Conservation (phyloP, 2,113 vertebrate species). For the Pongo abelii region DNA sequence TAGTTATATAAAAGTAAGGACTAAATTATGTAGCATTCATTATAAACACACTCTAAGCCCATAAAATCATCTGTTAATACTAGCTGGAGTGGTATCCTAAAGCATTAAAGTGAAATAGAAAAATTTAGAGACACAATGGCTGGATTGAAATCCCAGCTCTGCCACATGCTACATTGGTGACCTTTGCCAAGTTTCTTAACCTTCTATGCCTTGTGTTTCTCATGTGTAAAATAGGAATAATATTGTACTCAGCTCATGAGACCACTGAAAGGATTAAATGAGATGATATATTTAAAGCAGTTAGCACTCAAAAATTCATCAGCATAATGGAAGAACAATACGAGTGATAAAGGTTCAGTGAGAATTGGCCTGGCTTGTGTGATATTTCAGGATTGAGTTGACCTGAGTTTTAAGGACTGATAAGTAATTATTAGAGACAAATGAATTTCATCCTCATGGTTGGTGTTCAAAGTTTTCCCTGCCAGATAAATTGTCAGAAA, state of each 20-base stretch:
- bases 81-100: background rate
- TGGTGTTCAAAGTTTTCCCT: background rate
- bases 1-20: background rate
- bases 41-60: background rate
- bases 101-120: background rate
- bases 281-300: background rate
- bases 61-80: background rate
- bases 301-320: background rate
- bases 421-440: background rate
- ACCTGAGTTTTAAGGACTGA: background rate
- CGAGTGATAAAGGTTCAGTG: background rate
- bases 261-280: background rate
- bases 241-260: background rate
- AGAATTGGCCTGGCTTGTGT: background rate
- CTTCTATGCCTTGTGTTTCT: background rate
- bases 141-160: background rate
- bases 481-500: background rate
- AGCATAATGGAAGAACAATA: background rate
- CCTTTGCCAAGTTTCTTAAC: background rate
- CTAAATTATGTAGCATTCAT: background rate
- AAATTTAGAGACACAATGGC: background rate
- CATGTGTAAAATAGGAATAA: background rate
- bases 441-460: background rate
- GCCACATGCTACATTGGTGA: background rate
- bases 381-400: background rate